These are phyloP conservation scores for Tetrax tetrax DNA, from an alignment of 2,113 vertebrate species.

Conservation along the genomic window DNA sequence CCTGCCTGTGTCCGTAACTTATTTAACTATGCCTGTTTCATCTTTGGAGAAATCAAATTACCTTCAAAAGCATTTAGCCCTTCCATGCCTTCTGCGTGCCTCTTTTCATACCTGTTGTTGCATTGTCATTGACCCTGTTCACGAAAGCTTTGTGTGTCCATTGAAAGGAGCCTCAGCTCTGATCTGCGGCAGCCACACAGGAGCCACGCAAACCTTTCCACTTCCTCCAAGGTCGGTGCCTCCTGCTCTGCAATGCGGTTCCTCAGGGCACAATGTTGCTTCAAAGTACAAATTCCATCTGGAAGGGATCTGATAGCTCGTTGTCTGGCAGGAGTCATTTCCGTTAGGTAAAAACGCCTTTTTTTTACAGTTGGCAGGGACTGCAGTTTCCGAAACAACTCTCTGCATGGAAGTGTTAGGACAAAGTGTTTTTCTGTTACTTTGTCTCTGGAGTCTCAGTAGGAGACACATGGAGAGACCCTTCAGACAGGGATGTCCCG, in stretches of 20 bases:
- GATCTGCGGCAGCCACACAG: not conserved
- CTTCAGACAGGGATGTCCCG: not conserved
- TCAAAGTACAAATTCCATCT: constrained; percentile 44
- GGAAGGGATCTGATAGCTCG: constrained; percentile 7
- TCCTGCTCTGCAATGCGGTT: not conserved
- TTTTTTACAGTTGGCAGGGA: not conserved
- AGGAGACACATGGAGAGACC: not conserved
- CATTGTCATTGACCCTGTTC: not conserved
- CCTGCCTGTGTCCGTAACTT: not conserved
- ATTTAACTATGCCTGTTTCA: not conserved
- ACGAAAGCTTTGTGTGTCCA: not conserved
- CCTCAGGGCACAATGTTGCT: constrained; percentile 6
- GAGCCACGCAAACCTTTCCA: constrained; percentile 27
- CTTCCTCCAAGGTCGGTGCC: constrained; percentile 40
- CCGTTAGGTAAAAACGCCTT: constrained; percentile 57
- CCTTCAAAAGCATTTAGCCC: not conserved
- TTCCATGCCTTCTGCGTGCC: not conserved
- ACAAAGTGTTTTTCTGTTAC: not conserved
- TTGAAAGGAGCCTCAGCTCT: not conserved
- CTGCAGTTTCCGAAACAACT: constrained; percentile 14
- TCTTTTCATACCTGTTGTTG: not conserved
- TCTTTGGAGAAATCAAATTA: not conserved
- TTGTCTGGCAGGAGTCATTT: constrained; percentile 17
- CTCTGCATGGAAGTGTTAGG: not conserved
- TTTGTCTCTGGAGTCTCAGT: not conserved